Evolutionary conservation across 2,113 vertebrate species (phyloP).

Genomic region (Lichenostomus cassidix): DNA sequence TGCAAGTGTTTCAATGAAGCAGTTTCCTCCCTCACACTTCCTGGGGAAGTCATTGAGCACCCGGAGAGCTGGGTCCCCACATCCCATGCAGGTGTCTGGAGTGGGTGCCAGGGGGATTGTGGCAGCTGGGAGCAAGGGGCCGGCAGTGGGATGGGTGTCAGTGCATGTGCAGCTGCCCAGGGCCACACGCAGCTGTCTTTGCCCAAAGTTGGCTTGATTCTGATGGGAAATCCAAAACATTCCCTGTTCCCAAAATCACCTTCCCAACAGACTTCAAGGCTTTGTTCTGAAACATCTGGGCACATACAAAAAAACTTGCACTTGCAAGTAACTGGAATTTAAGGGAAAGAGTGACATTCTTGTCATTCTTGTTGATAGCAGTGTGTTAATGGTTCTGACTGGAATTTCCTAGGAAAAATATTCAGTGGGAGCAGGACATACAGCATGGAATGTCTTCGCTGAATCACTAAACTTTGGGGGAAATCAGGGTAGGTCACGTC

Average conservation of each 20-base stretch:
- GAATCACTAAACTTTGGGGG: background rate
- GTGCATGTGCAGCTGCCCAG: background rate
- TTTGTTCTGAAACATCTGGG: slow-evolving; percentile 36
- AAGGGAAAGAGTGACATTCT: background rate
- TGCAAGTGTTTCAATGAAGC: background rate
- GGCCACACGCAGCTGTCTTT: background rate
- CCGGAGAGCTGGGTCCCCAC: fast-evolving
- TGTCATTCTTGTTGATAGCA: background rate
- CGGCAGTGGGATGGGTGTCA: background rate
- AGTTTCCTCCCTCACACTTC: background rate
- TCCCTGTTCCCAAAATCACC: background rate
- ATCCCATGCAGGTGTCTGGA: background rate
- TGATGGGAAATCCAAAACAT: background rate
- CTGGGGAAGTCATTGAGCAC: background rate
- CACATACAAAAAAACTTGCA: fast-evolving
- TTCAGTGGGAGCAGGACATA: background rate
- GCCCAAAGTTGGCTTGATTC: background rate
- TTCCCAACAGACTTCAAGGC: background rate
- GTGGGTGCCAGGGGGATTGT: background rate
- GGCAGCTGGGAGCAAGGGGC: background rate
- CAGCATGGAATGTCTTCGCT: background rate
- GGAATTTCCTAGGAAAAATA: background rate
- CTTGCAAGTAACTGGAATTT: background rate
- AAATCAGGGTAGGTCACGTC: background rate
- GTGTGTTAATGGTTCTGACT: fast-evolving